phyloP scores from a whole-genome alignment of 2,797 vertebrate species.

The Mastacembelus armatus region DNA sequence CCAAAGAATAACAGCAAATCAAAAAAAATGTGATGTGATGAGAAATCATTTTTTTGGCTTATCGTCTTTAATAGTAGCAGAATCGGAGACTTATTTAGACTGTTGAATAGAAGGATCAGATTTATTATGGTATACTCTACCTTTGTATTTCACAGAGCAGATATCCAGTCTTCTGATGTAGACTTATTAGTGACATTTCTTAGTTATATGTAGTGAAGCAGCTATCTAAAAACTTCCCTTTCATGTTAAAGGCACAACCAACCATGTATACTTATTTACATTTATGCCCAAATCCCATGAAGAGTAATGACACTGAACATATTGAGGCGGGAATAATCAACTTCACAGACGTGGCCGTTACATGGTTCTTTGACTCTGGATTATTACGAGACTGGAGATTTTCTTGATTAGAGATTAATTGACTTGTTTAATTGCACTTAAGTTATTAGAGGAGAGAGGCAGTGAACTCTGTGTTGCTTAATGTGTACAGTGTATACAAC shows the following conservation, averaged over 20 bases:
- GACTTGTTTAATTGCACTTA: conserved; percentile 77
- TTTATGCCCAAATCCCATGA: conserved; percentile 12
- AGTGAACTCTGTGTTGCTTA: conserved; percentile 62
- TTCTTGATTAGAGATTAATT: conserved; percentile 61
- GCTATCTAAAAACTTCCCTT: conserved; percentile 15
- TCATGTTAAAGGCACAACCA: conserved; percentile 28
- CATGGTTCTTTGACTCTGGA: conserved; percentile 50
- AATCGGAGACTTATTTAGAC: conserved; percentile 47
- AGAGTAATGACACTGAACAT: conserved; percentile 36
- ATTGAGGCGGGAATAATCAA: conserved; percentile 30
- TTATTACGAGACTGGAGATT: conserved; percentile 41
- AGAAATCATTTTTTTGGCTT: not conserved
- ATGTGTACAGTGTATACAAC: conserved; percentile 41
- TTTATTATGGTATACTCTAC: conserved; percentile 53
- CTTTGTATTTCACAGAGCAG: conserved; percentile 31
- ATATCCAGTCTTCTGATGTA: conserved; percentile 33
- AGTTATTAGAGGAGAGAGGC: conserved; percentile 59
- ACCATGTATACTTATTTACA: conserved; percentile 14
- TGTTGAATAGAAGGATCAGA: conserved; percentile 28
- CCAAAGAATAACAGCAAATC: not conserved
- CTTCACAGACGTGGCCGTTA: conserved; percentile 12
- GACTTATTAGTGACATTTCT: conserved; percentile 19
- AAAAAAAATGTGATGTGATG: not conserved
- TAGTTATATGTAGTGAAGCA: not conserved
- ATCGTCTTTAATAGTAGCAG: too few species aligned